Evolutionary conservation across 2,797 vertebrate genomes (phyloP).

Genomic region (Xiphorhynchus erythropygius): DNA sequence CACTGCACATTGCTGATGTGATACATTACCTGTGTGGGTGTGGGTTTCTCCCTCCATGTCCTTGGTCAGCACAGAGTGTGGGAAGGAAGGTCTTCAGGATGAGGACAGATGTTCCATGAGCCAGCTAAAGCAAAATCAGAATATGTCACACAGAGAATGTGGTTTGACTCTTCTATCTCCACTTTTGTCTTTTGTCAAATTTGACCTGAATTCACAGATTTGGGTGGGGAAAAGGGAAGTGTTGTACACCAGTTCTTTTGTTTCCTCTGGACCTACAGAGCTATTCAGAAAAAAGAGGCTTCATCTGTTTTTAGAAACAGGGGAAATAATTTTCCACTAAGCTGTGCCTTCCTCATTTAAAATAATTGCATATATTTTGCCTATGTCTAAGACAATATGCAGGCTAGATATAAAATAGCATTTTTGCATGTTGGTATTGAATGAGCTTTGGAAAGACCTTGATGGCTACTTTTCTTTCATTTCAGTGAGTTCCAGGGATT

Average conservation of each 20-base stretch:
- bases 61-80: not conserved
- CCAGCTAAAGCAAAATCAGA: not conserved
- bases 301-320: not conserved
- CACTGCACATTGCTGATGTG: not conserved
- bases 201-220: not conserved
- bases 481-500: not conserved
- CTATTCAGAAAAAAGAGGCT: not conserved
- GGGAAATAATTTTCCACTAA: not conserved
- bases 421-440: not conserved
- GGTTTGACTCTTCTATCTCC: fast-evolving
- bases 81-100: not conserved
- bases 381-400: not conserved
- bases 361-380: not conserved
- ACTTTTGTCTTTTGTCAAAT: not conserved
- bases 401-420: not conserved
- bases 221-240: not conserved
- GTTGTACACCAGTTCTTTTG: not conserved
- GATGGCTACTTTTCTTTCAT: not conserved
- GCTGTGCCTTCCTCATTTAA: not conserved
- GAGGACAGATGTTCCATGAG: not conserved
- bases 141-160: not conserved
- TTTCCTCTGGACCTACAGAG: not conserved
- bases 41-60: not conserved
- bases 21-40: not conserved
- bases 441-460: not conserved